Evolutionary conservation across 2,888 invertebrate species (phyloP).

Genomic region (Hypomecis punctinalis): DNA sequence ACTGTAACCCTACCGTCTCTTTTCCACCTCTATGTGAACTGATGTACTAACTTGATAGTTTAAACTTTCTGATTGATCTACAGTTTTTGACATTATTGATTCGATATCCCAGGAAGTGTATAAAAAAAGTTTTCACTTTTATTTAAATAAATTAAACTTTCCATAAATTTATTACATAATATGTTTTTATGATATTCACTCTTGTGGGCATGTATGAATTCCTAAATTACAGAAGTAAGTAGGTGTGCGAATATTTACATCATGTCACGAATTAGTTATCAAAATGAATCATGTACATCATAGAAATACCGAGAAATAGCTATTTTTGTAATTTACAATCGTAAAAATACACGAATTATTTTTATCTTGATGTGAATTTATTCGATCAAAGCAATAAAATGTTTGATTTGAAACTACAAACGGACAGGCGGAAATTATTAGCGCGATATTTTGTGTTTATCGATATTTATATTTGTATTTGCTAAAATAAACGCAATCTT

Average conservation of each 20-base stretch:
- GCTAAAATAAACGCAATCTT: background rate
- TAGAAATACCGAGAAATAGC: constrained; percentile 11
- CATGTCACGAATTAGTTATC: constrained; percentile 11
- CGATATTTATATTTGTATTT: constrained; percentile 5
- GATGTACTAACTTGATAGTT: too few relatives aligned
- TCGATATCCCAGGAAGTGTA: too few relatives aligned
- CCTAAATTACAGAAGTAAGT: background rate
- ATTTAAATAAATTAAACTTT: too few relatives aligned
- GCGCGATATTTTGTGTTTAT: constrained; percentile 12
- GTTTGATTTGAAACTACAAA: constrained; percentile 24
- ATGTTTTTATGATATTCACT: too few relatives aligned
- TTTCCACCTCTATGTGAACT: too few relatives aligned
- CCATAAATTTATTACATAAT: too few relatives aligned
- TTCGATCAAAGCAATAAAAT: constrained; percentile 17
- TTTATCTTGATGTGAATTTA: constrained; percentile 14
- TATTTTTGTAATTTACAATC: constrained; percentile 16
- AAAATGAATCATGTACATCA: constrained; percentile 9
- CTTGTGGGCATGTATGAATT: too few relatives aligned
- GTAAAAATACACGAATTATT: constrained; percentile 15
- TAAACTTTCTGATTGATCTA: too few relatives aligned
- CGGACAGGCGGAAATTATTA: constrained; percentile 16
- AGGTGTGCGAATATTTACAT: background rate
- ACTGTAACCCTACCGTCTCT: too few relatives aligned
- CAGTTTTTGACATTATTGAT: too few relatives aligned
- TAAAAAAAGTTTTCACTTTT: too few relatives aligned